Conservation (phyloP, 2,113 vertebrate species). For the Panurus biarmicus region DNA sequence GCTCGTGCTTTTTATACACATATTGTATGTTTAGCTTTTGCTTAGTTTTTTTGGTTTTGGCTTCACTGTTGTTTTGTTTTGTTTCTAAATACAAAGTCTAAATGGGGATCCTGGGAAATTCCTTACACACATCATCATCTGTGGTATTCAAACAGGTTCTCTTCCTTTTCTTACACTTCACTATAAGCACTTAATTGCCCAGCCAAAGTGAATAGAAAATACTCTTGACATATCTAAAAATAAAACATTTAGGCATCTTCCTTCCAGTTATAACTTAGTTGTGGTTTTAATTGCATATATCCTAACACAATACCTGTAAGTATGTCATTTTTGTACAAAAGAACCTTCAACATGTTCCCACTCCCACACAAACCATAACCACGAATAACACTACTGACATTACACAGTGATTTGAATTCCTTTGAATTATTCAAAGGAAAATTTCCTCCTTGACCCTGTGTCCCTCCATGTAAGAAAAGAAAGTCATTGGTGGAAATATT, state of each 20-base stretch:
- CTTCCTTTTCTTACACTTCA: neutral
- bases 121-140: neutral
- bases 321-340: neutral
- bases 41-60: neutral
- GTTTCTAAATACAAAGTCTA: neutral
- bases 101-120: neutral
- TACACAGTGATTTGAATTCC: neutral
- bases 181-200: neutral
- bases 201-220: slow-evolving; percentile 7
- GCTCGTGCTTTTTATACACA: neutral
- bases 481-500: neutral
- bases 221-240: slow-evolving; percentile 18
- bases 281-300: slow-evolving; percentile 18
- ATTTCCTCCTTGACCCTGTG: neutral
- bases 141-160: neutral
- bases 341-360: neutral
- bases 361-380: neutral
- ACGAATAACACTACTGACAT: neutral
- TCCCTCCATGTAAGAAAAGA: neutral
- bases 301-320: neutral
- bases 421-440: neutral
- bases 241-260: slow-evolving; percentile 24
- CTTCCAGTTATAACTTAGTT: slow-evolving; percentile 29
- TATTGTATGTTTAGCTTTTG: neutral
- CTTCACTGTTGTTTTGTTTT: neutral